Base-by-base conservation (phyloP, 2,113 vertebrate species). In the Lichenostomus cassidix region DNA sequence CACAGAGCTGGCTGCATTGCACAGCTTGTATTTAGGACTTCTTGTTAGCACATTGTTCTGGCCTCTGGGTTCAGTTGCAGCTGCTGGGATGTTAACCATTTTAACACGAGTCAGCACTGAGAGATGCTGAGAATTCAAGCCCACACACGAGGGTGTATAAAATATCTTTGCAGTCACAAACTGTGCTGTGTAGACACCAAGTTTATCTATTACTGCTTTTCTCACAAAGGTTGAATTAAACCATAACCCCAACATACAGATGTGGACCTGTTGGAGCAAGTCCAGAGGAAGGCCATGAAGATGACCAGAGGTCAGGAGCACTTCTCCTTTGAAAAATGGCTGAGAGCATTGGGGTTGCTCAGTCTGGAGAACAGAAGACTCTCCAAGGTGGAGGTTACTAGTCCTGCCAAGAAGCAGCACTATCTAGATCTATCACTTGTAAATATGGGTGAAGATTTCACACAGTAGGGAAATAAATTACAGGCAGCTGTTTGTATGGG, bases 391-490 rank as follows among this genome's bases (percentile, higher is more conserved):
- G 24, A 89, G 25, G 39, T 87, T 94, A 82, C 82, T 69, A 94
- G 58, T 10, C 6, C 28, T 87, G 62, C 2, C 9, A 82, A 50
- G 35, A 92, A 76, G 62, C 44, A 92, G 37, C 46, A 15, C 31
- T 65, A n/a, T 68, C 60, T 52, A 89, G 62, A 82, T 79, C 46
- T 75, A 82, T 82, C 84, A 65, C 49, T 73, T 46, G 24, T 76
- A 92, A 94, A 91, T 73, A 78, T 4, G 62, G 58, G 53, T 59
- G 52, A 95, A 53, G 37, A 87, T 79, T 89, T 91, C 77, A 73
- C 58, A 76, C 14, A 73, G 56, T 22, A 24, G 10, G 28, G 49
- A 79, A 49, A 58, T 65, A 94, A 95, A 89, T 73, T 87, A 58
- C 28, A 89, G 52, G 28, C 44, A 92, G 31, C 52, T 80, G 10